Evolutionary conservation across 2,888 invertebrate genomes (phyloP).

Genomic region (Meghimatium bilineatum): DNA sequence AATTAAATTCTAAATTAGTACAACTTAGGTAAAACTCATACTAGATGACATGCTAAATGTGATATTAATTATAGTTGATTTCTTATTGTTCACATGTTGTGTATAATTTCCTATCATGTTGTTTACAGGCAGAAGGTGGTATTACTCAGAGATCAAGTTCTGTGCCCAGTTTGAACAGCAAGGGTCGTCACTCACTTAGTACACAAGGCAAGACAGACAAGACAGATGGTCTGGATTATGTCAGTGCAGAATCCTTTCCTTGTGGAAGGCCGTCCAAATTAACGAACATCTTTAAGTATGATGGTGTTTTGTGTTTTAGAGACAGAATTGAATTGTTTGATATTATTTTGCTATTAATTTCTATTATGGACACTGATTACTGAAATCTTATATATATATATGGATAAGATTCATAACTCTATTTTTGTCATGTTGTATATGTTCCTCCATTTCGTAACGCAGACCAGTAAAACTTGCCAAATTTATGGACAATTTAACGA

Average conservation of each 20-base stretch:
- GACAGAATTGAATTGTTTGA: background rate
- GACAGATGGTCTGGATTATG: slow-evolving; percentile 50
- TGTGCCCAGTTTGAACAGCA: slow-evolving; percentile 53
- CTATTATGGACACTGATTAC: background rate
- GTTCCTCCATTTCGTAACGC: no score
- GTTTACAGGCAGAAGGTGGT: slow-evolving; percentile 76
- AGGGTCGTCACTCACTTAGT: slow-evolving; percentile 49
- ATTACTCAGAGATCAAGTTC: slow-evolving; percentile 58
- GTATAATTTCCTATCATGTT: background rate
- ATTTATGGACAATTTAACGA: no score
- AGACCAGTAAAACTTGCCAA: no score
- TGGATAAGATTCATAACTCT: no score
- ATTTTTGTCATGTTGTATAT: no score
- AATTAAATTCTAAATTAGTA: no score
- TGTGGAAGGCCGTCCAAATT: slow-evolving; percentile 42
- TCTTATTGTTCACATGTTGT: background rate
- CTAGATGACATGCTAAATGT: no score
- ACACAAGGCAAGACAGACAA: slow-evolving; percentile 51
- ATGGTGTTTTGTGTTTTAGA: background rate
- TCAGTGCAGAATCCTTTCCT: slow-evolving; percentile 52
- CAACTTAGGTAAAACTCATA: no score
- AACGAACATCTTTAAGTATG: slow-evolving; percentile 41
- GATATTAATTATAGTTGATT: background rate
- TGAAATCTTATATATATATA: no score
- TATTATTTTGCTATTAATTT: background rate